phyloP scores from a whole-genome alignment of 2,113 vertebrate genomes.

The Sphaerodactylus townsendi region DNA sequence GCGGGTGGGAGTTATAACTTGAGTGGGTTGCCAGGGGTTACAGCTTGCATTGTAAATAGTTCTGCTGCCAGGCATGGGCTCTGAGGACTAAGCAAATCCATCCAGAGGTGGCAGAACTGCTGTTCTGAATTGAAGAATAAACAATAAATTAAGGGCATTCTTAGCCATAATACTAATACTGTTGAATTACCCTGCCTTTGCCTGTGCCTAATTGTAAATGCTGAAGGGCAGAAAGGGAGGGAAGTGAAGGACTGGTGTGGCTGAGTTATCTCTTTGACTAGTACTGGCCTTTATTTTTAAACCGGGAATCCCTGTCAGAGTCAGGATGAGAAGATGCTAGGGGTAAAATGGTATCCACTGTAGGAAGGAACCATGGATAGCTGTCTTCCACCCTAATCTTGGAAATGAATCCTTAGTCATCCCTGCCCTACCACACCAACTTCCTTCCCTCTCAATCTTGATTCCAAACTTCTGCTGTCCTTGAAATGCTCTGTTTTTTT shows the following conservation, averaged over 20 bases:
- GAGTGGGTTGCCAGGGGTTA: conserved; percentile 67
- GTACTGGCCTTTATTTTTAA: background rate
- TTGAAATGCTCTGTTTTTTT: background rate
- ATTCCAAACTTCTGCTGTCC: background rate
- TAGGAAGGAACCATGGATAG: background rate
- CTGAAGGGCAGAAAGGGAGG: background rate
- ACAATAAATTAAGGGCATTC: background rate
- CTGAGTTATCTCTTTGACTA: background rate
- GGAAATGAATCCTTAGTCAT: background rate
- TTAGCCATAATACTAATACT: background rate
- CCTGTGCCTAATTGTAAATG: background rate
- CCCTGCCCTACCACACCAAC: background rate
- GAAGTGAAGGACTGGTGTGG: background rate
- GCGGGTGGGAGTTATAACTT: conserved; percentile 64
- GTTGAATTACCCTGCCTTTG: background rate
- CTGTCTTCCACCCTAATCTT: background rate
- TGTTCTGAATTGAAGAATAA: background rate
- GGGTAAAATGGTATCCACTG: background rate
- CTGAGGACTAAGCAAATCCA: conserved; percentile 32
- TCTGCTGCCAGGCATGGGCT: conserved; percentile 47
- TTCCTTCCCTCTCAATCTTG: conserved; percentile 19
- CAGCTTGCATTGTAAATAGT: conserved; percentile 65
- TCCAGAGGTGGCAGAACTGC: background rate
- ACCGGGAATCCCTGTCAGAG: background rate
- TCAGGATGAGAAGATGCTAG: background rate